Conservation (phyloP, 2,797 vertebrate species). For the Spinus olivaceus region DNA sequence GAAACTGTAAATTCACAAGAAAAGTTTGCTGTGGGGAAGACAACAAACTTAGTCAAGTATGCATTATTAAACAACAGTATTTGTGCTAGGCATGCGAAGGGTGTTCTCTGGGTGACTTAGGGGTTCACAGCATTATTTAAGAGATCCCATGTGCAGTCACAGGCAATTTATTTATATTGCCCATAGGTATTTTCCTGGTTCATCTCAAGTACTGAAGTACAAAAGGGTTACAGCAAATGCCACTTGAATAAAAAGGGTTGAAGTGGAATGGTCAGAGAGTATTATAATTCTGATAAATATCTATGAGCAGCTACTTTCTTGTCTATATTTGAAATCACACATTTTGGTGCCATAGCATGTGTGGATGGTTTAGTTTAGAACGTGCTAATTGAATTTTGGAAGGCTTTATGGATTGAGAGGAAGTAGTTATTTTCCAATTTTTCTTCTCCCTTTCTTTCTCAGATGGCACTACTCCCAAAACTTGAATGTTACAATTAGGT, state of each 20-base stretch:
- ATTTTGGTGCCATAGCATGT: background rate
- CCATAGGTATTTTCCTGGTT: background rate
- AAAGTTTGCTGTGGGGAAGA: background rate
- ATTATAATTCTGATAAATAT: slow-evolving; percentile 5
- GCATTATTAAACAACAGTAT: background rate
- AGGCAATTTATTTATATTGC: background rate
- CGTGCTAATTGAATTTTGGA: slow-evolving; percentile 61
- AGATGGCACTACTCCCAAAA: slow-evolving; percentile 30
- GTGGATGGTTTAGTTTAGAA: slow-evolving; percentile 47
- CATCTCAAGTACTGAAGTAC: background rate
- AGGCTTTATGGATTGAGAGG: slow-evolving; percentile 30
- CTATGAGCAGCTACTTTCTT: background rate
- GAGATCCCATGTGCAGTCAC: background rate
- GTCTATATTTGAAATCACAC: background rate
- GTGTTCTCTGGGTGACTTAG: background rate
- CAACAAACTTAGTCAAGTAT: background rate
- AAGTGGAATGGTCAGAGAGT: background rate
- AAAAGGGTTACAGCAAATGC: background rate
- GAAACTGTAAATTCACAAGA: background rate
- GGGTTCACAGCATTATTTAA: background rate
- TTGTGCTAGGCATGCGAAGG: background rate
- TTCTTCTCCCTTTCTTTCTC: background rate
- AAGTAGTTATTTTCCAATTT: slow-evolving; percentile 52
- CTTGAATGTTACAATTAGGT: background rate
- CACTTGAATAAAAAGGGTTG: background rate